These are phyloP conservation scores for Galaxea fascicularis DNA, from an alignment of 92 coral and sea anemone genomes.

Conservation along the genomic window DNA sequence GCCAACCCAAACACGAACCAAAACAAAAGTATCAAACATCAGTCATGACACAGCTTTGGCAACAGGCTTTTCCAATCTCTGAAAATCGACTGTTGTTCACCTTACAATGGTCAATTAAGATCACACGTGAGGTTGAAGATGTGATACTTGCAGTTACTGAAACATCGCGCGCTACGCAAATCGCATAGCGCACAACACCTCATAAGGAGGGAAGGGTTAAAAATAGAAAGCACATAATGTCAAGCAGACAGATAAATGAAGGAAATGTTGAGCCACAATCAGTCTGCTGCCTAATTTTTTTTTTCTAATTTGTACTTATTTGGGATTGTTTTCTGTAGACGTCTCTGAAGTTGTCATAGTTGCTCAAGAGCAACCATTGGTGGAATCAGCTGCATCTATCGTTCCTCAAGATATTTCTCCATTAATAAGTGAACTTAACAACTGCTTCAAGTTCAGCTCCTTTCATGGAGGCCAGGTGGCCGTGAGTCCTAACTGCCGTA, in stretches of 20 bases:
- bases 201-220: too few relatives aligned
- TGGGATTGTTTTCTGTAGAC: not conserved
- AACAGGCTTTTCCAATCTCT: too few relatives aligned
- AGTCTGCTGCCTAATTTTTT: not conserved
- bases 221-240: too few relatives aligned
- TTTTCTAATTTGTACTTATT: not conserved
- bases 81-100: too few relatives aligned
- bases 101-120: too few relatives aligned
- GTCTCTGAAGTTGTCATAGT: conserved; percentile 6
- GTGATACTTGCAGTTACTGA: too few relatives aligned
- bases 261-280: not conserved
- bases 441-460: conserved; percentile 80
- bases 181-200: too few relatives aligned
- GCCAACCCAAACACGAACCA: too few relatives aligned
- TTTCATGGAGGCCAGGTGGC: conserved; percentile 92
- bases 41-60: too few relatives aligned
- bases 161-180: too few relatives aligned
- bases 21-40: too few relatives aligned
- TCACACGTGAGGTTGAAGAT: too few relatives aligned
- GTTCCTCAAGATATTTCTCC: conserved; percentile 28
- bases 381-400: conserved; percentile 3
- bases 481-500: conserved; percentile 83
- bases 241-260: not conserved
- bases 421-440: conserved; percentile 65
- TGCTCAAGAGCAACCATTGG: conserved; percentile 15